phyloP scores from a whole-genome alignment of 2,797 vertebrate genomes.

The Poeciliopsis paucimaculata region DNA sequence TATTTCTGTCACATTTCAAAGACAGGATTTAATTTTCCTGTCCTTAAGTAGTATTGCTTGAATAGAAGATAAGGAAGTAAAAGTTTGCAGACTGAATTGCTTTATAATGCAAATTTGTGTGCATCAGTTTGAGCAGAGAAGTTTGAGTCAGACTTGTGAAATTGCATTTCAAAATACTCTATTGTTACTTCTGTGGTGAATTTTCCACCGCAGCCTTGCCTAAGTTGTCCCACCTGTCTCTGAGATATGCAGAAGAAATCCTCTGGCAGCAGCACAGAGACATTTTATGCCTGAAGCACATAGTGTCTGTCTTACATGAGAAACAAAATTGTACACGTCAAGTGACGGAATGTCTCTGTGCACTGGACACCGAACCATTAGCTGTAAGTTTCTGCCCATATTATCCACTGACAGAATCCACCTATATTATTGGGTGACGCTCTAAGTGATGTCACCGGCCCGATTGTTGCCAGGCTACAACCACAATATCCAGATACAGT shows the following conservation, averaged over 20 bases:
- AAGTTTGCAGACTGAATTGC: neutral
- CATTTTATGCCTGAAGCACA: constrained; percentile 8
- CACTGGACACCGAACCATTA: neutral
- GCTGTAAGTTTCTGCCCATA: neutral
- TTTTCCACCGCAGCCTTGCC: constrained; percentile 10
- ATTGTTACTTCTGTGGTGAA: neutral
- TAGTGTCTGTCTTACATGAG: neutral
- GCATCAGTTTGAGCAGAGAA: neutral
- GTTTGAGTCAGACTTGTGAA: neutral
- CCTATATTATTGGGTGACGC: constrained; percentile 1
- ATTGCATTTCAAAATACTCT: neutral
- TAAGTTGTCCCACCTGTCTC: neutral
- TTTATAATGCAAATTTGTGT: neutral
- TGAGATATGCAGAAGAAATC: neutral
- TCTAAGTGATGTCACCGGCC: constrained; percentile 2
- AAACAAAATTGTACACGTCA: constrained; percentile 7
- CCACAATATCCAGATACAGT: constrained; percentile 3
- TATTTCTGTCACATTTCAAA: neutral
- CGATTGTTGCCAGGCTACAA: constrained; percentile 7
- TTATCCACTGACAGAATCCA: neutral
- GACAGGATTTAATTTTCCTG: neutral
- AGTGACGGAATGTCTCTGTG: constrained; percentile 1
- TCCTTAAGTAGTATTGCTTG: neutral
- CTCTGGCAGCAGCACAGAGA: neutral
- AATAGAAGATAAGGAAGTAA: neutral